Evolutionary conservation across 2,888 invertebrate species (phyloP), one percentile per base, ranked within the genome.

Genomic region (Ellobium chinense): DNA sequence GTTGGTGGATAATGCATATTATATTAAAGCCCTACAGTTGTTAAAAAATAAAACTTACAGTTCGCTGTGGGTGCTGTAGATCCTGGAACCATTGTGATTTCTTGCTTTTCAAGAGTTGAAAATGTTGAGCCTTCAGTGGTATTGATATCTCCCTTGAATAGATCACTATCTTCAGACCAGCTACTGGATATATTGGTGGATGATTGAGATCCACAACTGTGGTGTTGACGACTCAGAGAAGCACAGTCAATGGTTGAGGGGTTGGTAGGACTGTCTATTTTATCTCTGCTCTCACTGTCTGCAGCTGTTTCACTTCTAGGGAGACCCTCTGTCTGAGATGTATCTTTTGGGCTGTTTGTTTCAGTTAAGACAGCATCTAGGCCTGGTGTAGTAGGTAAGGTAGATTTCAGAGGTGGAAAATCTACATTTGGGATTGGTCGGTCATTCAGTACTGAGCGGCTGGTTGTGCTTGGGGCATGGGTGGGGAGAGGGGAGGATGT

Each of bases 41-140:
- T n/a, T n/a, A n/a, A n/a, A n/a, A n/a, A n/a, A 65, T 7, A 56
- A 36, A 54, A 75, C 76, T 80, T 46, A 80, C 75, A 68, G 39
- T 54, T 34, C 24, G 21, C 9, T 24, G 9, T 60, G 14, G 80
- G 56, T 27, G 34, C 63, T 18, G 76, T 27, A 5, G 70, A 34
- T 7, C 36, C 69, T 18, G 68, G 80, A 58, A 46, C 46, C 54
- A 80, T 24, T 31, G 69, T 80, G 29, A 60, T 34, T 46, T 37
- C 60, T 37, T 75, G 69, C n/a, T 75, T 75, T 27, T 80, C 80
- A 14, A 73, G 65, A 63, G 65, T 7, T 18, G 70, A 63, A 24
- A 69, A 68, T 34, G 75, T 76, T 31, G 46, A 34, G 29, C 58
- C 60, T 9, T 68, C 63, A 31, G 65, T 39, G 34, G 27, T 63